Conservation (phyloP, 2,888 invertebrate genomes). For the Caenorhabditis virilis region DNA sequence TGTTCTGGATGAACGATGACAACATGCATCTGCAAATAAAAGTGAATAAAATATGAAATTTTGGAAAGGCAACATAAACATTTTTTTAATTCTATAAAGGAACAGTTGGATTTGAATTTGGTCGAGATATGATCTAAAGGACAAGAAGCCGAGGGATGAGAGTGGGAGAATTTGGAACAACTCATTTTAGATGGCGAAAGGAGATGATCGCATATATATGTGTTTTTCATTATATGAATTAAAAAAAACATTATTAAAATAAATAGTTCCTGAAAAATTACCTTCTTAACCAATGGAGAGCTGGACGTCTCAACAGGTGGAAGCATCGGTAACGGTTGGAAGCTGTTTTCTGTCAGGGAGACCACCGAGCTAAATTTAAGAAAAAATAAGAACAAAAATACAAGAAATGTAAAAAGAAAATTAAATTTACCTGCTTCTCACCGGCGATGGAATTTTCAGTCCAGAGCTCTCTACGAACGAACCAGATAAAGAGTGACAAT, state of each 20-base stretch:
- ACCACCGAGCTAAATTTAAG: constrained; percentile 32
- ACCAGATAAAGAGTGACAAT: constrained; percentile 64
- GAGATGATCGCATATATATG: constrained; percentile 17
- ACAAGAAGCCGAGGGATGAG: background rate
- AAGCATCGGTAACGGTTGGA: constrained; percentile 10
- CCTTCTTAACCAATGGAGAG: constrained; percentile 33
- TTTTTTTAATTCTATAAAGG: too few species aligned
- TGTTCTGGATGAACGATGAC: constrained; percentile 68
- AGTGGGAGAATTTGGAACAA: constrained; percentile 4
- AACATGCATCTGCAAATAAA: constrained; percentile 58
- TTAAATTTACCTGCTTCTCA: constrained; percentile 46
- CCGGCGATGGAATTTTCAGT: constrained; percentile 65
- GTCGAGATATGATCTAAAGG: background rate
- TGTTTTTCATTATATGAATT: background rate
- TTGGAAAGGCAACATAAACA: too few species aligned
- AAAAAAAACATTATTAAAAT: background rate
- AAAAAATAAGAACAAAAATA: background rate
- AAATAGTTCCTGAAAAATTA: too few species aligned
- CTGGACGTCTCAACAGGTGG: constrained; percentile 34
- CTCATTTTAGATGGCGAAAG: constrained; percentile 38
- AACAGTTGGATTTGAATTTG: too few species aligned
- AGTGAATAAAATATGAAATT: background rate
- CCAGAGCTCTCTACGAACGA: constrained; percentile 62
- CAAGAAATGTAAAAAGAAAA: background rate
- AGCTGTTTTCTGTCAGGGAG: constrained; percentile 23